Evolutionary conservation across 2,797 vertebrate species (phyloP).

Genomic region (Glossophaga mutica): DNA sequence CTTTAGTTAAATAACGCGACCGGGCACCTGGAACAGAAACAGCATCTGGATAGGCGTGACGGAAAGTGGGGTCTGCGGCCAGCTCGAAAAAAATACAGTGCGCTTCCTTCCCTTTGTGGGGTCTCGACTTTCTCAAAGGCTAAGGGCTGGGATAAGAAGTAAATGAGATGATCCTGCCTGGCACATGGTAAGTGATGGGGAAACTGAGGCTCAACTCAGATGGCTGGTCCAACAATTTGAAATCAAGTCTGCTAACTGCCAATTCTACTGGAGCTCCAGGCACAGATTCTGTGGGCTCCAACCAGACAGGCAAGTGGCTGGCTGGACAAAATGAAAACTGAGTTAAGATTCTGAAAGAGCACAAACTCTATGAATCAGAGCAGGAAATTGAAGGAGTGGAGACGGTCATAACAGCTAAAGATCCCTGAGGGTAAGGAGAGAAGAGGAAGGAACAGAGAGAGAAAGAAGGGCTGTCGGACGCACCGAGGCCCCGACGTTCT

Average conservation of each 20-base stretch:
- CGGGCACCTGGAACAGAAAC: not conserved
- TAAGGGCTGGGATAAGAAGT: not conserved
- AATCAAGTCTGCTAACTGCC: not conserved
- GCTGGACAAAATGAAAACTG: not conserved
- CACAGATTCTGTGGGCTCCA: not conserved
- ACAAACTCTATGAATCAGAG: not conserved
- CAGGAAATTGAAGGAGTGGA: not conserved
- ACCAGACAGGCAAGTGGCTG: not conserved
- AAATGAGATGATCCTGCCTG: not conserved
- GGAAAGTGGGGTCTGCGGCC: too few relatives aligned
- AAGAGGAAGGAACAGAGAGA: too few relatives aligned
- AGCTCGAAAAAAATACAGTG: not conserved
- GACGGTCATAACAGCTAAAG: not conserved
- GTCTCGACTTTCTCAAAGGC: not conserved
- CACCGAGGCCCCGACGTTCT: not conserved
- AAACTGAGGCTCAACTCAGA: not conserved
- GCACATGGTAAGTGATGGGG: not conserved
- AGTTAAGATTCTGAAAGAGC: not conserved
- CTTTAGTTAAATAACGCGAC: not conserved
- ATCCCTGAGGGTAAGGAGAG: not conserved
- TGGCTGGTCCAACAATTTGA: not conserved
- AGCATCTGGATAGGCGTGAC: not conserved
- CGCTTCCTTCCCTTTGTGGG: not conserved
- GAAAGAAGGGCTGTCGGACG: not conserved
- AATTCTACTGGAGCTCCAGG: not conserved